Base-by-base conservation (phyloP, 2,113 vertebrate species). In the Trogon surrucura region DNA sequence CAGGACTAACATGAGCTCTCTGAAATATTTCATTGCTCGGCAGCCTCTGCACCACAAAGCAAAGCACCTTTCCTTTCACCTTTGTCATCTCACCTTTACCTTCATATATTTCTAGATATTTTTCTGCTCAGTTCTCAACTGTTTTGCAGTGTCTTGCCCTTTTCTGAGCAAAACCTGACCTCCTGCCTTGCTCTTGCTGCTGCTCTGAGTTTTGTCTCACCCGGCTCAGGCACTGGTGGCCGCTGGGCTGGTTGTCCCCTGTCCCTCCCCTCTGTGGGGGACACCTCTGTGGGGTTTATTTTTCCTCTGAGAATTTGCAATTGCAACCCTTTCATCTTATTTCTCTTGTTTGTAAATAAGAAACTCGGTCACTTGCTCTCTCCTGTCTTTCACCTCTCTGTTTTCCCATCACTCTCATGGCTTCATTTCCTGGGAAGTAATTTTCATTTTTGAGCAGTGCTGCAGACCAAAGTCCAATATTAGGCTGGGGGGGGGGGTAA, bases 161-260 rank as follows among this genome's bases (percentile, higher is more conserved):
- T 61, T 48, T 11, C 11, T 38, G 64, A 20, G n/a, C 32, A 73
- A 72, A 80, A 30, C 11, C 32, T 70, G 71, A 13, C 30, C 64
- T 62, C 48, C 22, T 36, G 58, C 25, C 17, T 75, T 34, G 32
- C 16, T 88, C 48, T 34, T 50, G 26, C 58, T 80, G 5, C 1
- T 6, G 36, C 64, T 44, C 53, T 3, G 2, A 12, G n/a, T 50
- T 41, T 71, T 4, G 2, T 61, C 57, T 80, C 50, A 17, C 30
- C 29, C 12, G 1, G 0, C 10, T 1, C 5, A 8, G 41, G 13
- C 3, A 2, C 29, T 5, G 56, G 32, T 38, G 65, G 64, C 11
- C 36, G 45, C 73, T 25, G 45, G 11, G 32, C 20, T 60, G 38
- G 26, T 47, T 8, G 18, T 16, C 6, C 15, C 14, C 13, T 53